phyloP scores from a whole-genome alignment of 2,888 invertebrate genomes.

The Meteorus cinctellus region DNA sequence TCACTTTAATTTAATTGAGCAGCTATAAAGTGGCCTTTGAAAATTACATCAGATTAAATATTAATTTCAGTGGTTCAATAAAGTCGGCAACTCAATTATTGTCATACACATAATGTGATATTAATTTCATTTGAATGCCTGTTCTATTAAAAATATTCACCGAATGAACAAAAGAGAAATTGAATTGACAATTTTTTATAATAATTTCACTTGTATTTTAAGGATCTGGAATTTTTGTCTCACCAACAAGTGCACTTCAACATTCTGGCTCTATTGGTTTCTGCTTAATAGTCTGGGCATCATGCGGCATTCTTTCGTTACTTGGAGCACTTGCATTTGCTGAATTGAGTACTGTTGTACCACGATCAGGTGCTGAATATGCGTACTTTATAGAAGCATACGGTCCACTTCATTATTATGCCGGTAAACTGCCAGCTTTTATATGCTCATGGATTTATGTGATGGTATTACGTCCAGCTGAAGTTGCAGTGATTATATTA shows the following conservation, averaged over 20 bases:
- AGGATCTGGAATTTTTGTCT: constrained; percentile 89
- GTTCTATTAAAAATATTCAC: not conserved
- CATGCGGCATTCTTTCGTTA: constrained; percentile 86
- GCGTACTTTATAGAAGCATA: constrained; percentile 86
- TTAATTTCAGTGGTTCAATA: not conserved
- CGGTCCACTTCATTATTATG: constrained; percentile 79
- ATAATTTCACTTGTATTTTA: constrained; percentile 33
- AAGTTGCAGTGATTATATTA: constrained; percentile 84
- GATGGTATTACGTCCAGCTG: constrained; percentile 83
- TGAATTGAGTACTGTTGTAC: constrained; percentile 86
- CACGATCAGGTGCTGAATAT: constrained; percentile 88
- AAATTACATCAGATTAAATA: not conserved
- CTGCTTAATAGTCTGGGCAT: constrained; percentile 85
- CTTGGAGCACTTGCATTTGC: constrained; percentile 87
- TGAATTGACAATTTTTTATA: not conserved
- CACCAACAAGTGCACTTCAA: constrained; percentile 84
- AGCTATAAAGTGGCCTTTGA: not conserved
- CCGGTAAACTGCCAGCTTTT: constrained; percentile 84
- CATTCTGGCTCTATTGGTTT: constrained; percentile 87
- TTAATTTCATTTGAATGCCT: not conserved
- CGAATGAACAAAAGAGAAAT: not conserved
- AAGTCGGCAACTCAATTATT: not conserved
- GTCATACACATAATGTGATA: not conserved
- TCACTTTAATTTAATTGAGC: not conserved
- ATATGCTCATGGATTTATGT: constrained; percentile 87